Base-by-base conservation (phyloP, 2,797 vertebrate genomes). In the Trachops cirrhosus region DNA sequence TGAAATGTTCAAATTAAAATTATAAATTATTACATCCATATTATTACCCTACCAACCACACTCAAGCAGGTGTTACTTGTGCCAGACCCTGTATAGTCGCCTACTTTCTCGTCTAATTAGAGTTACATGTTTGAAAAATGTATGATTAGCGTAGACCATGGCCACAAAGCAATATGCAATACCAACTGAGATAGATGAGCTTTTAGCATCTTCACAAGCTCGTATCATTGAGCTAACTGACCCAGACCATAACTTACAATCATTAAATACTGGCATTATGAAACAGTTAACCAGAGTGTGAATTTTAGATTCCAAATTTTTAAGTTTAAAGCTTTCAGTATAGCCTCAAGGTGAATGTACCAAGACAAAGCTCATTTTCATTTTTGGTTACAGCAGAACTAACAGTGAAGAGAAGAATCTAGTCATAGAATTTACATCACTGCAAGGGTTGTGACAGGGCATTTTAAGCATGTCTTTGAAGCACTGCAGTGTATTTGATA, bases 281-380 rank as follows among this genome's bases (percentile, higher is more conserved):
- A 89, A 89, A 83, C 11, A 57, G 21, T 80, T 92, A 75, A 64
- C 14, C 54, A 57, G 21, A 91, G 54, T 78, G 9, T 11, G 37
- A 79, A 89, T 64, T 91, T 70, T 6, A 50, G 57, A 9, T 64
- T 54, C 87, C 24, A 80, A 37, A 80, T 80, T 77, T 71, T 90
- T 87, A 83, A 87, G 34, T 80, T 89, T 59, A 77, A 95, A 91
- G 75, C 39, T 87, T 94, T 86, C 67, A 79, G 41, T 26, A 86
- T 15, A 91, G 67, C 64, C 24, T 93, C 84, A 89, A 90, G 44
- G 62, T 90, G 73, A 91, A 78, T 83, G 77, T 3, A 73, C 9
- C 52, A 88, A 92, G 32, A 86, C 22, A 93, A 93, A 95, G 70
- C 48, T 94, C 18, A 91, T 89, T 96, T 96, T 95, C 73, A 92